Evolutionary conservation across 2,113 vertebrate species (phyloP), one percentile per base, ranked within the genome.

Genomic region (Pachycephala philippinensis): DNA sequence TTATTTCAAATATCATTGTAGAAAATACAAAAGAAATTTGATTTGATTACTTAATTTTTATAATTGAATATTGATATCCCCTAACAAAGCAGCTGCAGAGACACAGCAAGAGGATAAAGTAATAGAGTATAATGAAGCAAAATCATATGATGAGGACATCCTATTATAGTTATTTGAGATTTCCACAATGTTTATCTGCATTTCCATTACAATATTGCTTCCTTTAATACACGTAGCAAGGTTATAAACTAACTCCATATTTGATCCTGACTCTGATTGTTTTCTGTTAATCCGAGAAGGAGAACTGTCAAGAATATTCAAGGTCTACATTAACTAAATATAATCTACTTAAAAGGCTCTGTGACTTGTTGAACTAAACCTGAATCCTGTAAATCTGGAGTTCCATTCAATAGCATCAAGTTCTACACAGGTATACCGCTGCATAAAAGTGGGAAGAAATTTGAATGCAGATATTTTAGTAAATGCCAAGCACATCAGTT

Each of bases 171-270:
- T 70, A 91, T 56, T 45, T 84, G 78, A 93, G 64, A 90, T 87
- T 96, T 87, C 92, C 81, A 93, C 79, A 95, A 85, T 27, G 74
- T 93, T 94, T 89, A 84, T 90, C 92, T 97, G 47, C 86, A 94
- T 96, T 97, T 97, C 95, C 97, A 95, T 95, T 94, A 96, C 83
- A 96, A 91, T 96, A 97, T 95, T 82, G 57, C 92, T 98, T 97
- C 81, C 65, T 97, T 97, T 97, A 98, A 97, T 93, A 97, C 76
- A 94, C 77, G 93, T 28, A 95, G 84, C 68, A 89, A 95, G 94
- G 81, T 82, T 94, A 92, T 87, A 94, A 97, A 97, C 91, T 97
- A 97, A 98, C 97, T 97, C 86, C 74, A 79, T 90, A 96, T 97
- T 97, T 96, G 52, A 95, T 90, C 90, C 89, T 93, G 81, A 93